Percentiles rank a stretch among this genome's conserved stretches.
Evolutionary conservation across 1,140 invertebrate genomes (phyloP).

Genomic region (Papilio aristodemus): DNA sequence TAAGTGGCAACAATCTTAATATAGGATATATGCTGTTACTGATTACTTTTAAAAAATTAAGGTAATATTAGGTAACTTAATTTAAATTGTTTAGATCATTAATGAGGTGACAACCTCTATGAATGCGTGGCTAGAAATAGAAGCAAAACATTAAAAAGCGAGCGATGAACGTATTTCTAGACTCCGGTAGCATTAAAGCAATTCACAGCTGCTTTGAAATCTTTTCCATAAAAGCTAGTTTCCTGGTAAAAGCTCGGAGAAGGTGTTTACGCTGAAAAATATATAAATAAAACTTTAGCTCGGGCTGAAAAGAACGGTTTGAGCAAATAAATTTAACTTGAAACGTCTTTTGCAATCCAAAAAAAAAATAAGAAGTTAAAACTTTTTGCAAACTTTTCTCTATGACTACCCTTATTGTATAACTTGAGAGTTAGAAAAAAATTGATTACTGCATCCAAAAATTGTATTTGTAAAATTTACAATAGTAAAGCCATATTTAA

Average conservation of each 20-base stretch:
- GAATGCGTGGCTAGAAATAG: background rate
- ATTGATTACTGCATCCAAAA: too few relatives aligned
- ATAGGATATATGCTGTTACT: too few relatives aligned
- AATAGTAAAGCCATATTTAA: too few relatives aligned
- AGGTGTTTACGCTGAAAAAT: constrained; percentile 23
- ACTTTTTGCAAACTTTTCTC: background rate
- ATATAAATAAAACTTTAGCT: constrained; percentile 17
- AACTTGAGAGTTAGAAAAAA: too few relatives aligned
- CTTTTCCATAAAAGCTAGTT: constrained; percentile 22
- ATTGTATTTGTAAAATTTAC: too few relatives aligned
- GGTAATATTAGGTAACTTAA: background rate
- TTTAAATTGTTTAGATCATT: background rate
- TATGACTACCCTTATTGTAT: too few relatives aligned
- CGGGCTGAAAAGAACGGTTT: background rate
- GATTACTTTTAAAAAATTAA: background rate
- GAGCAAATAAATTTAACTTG: constrained; percentile 16
- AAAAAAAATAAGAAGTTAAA: background rate
- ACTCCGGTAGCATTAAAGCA: constrained; percentile 16
- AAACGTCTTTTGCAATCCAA: constrained; percentile 1
- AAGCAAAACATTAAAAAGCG: background rate
- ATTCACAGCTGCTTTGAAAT: constrained; percentile 15
- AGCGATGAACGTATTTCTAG: background rate
- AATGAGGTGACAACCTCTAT: background rate
- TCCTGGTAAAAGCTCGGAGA: constrained; percentile 17
- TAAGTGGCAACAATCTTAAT: too few relatives aligned